Percentiles rank a stretch among this genome's conserved stretches.
Evolutionary conservation across 92 coral and sea anemone genomes (phyloP).

Genomic region (Nematostella vectensis): DNA sequence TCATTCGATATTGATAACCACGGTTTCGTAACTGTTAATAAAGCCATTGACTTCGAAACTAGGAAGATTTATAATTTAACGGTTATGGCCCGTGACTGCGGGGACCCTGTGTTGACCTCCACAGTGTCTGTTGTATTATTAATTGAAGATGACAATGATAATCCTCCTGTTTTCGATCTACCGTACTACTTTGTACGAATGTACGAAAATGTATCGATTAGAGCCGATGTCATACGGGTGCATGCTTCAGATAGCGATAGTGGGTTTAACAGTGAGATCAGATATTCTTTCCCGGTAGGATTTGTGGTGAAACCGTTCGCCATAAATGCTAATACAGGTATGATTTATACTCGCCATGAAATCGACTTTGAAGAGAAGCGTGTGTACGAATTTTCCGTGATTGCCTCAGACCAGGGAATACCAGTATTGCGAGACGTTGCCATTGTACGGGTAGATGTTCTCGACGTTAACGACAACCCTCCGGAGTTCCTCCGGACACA

Average conservation of each 20-base stretch:
- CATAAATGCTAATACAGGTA: conserved; percentile 28
- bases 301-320: conserved; percentile 1
- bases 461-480: conserved; percentile 43
- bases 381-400: conserved; percentile 32
- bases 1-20: conserved; percentile 19
- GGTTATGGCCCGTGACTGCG: conserved; percentile 29
- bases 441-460: conserved; percentile 12
- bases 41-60: conserved; percentile 25
- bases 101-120: conserved; percentile 18
- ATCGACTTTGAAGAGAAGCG: conserved; percentile 27
- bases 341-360: conserved; percentile 6
- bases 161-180: conserved; percentile 36
- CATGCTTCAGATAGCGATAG: conserved; percentile 31
- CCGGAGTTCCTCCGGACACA: conserved; percentile 23
- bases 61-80: conserved; percentile 12
- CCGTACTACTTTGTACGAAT: conserved; percentile 24
- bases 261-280: conserved; percentile 10
- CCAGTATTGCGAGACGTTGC: conserved; percentile 24
- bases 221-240: conserved; percentile 27
- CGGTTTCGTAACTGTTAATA: conserved; percentile 22
- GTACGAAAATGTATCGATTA: conserved; percentile 15
- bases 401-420: conserved; percentile 12
- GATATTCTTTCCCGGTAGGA: conserved; percentile 22
- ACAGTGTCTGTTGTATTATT: conserved; percentile 11
- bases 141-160: conserved; percentile 26